A percentile compares a stretch with the other conserved stretches of the same genome.
phyloP scores from a whole-genome alignment of 2,113 vertebrate genomes.

The Laterallus jamaicensis region DNA sequence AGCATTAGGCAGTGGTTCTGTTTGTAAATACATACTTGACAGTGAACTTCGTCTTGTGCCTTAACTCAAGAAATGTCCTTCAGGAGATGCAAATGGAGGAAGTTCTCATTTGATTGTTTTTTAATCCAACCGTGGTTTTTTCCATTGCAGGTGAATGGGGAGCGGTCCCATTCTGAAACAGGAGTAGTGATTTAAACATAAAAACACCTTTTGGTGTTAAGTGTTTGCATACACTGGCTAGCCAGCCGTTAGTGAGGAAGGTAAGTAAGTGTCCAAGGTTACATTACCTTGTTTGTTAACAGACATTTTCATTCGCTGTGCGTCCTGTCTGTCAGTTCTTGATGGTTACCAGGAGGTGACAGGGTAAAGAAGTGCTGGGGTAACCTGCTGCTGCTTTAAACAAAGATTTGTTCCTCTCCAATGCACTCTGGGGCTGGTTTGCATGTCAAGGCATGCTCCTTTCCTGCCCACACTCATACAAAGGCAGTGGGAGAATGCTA shows the following conservation, averaged over 20 bases:
- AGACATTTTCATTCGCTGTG: rapidly evolving
- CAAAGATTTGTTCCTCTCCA: slow-evolving; percentile 6
- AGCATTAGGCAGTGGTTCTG: neutral
- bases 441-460: slow-evolving; percentile 6
- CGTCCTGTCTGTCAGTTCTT: neutral
- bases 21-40: neutral
- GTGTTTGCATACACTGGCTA: neutral
- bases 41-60: neutral
- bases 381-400: neutral
- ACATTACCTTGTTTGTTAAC: rapidly evolving
- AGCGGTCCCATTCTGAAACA: neutral
- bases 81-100: neutral
- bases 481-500: neutral
- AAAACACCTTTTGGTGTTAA: neutral
- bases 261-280: neutral
- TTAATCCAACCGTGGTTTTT: neutral
- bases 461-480: neutral
- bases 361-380: neutral
- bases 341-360: neutral
- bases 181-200: neutral
- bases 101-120: neutral
- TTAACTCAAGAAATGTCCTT: neutral
- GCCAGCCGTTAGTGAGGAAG: neutral
- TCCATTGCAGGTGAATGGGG: neutral
- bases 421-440: neutral